These are phyloP conservation scores for Cyaniris semiargus DNA, from an alignment of 2,888 invertebrate genomes.

Conservation along the genomic window DNA sequence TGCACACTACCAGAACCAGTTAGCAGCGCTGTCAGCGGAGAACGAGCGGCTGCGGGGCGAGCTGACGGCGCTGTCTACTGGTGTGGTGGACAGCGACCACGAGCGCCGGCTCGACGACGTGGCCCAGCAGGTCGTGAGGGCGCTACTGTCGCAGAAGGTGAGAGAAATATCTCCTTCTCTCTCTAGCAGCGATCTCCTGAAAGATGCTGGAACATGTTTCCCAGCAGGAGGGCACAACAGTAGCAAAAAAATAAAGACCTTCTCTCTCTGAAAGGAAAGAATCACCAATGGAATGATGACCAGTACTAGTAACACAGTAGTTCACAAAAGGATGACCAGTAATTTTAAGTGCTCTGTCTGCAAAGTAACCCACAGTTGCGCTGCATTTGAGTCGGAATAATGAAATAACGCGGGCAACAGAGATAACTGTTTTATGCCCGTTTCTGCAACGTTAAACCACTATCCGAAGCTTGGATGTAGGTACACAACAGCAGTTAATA, in stretches of 20 bases:
- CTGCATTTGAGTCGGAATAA: neutral
- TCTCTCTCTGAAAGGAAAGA: neutral
- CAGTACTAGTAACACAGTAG: neutral
- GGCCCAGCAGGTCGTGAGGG: conserved; percentile 90
- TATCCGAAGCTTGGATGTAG: neutral
- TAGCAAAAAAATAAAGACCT: neutral
- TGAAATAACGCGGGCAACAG: neutral
- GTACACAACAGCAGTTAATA: neutral
- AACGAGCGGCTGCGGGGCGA: conserved; percentile 84
- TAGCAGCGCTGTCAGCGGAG: conserved; percentile 84
- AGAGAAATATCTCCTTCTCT: neutral
- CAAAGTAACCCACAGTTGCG: neutral
- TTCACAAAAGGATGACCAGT: neutral
- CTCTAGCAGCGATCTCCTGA: neutral
- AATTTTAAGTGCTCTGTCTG: neutral
- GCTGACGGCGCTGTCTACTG: conserved; percentile 64
- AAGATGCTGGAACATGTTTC: neutral
- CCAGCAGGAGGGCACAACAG: too few relatives aligned
- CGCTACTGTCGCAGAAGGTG: conserved; percentile 91
- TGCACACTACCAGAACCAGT: conserved; percentile 85
- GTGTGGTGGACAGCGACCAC: conserved; percentile 83
- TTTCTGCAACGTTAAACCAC: neutral
- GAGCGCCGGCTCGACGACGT: conserved; percentile 90
- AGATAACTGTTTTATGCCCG: neutral
- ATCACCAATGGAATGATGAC: neutral